These are phyloP conservation scores for Cephus sareptanus DNA, from an alignment of 2,888 invertebrate species.

Conservation along the genomic window DNA sequence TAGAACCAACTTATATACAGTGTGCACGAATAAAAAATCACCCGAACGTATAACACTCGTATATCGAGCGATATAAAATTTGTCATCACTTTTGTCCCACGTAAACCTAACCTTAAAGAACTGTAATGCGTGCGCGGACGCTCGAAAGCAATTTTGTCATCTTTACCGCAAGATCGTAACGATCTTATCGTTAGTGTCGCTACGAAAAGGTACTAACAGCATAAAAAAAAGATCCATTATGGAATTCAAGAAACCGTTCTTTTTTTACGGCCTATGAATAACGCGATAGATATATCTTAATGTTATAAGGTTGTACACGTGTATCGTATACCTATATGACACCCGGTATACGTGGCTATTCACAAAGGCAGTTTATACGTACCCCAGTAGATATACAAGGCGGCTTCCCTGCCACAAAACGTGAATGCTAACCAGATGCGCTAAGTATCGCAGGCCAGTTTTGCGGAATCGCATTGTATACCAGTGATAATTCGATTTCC, in stretches of 20 bases:
- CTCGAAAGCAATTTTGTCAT: background rate
- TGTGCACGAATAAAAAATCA: background rate
- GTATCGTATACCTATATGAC: constrained; percentile 7
- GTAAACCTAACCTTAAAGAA: background rate
- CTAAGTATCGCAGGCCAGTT: constrained; percentile 26
- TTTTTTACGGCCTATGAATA: background rate
- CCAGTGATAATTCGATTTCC: background rate
- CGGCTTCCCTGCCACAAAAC: constrained; percentile 23
- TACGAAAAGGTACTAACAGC: background rate
- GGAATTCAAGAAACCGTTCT: background rate
- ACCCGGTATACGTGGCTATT: constrained; percentile 29
- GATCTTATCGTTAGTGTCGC: background rate
- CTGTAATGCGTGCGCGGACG: background rate
- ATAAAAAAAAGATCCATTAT: background rate
- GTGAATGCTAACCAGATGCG: constrained; percentile 36
- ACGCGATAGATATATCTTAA: background rate
- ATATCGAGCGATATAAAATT: background rate
- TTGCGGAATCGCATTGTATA: constrained; percentile 9
- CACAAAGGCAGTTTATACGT: constrained; percentile 25
- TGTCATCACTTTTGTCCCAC: background rate
- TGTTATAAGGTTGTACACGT: background rate
- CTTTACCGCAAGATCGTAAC: background rate
- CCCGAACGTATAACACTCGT: background rate
- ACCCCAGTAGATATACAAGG: constrained; percentile 11
- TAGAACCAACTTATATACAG: background rate